Evolutionary conservation across 2,888 invertebrate genomes (phyloP).

Genomic region (Amblyjoppa fuscipennis): DNA sequence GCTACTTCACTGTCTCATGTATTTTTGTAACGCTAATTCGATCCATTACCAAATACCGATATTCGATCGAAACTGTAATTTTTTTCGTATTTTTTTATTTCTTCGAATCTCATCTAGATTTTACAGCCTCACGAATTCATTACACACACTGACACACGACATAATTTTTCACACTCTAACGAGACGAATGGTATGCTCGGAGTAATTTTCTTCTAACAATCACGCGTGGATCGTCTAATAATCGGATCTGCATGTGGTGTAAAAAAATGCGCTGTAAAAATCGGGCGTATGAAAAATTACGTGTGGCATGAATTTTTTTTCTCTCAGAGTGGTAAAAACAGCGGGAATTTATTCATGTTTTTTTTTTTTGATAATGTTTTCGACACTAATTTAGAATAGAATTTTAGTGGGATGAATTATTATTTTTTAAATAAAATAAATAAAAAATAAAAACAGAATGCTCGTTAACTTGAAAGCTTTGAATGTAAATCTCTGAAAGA

Average conservation of each 20-base stretch:
- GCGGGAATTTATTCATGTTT: background rate
- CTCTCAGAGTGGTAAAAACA: background rate
- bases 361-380: background rate
- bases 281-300: background rate
- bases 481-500: constrained; percentile 21
- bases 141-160: background rate
- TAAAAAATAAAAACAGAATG: constrained; percentile 10
- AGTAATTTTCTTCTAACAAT: constrained; percentile 1
- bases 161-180: constrained; percentile 5
- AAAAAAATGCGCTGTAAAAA: background rate
- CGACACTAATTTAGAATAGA: background rate
- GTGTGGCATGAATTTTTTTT: background rate
- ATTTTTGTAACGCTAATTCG: background rate
- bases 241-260: background rate
- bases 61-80: background rate
- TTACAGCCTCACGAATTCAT: constrained; percentile 5
- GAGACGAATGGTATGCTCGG: constrained; percentile 7
- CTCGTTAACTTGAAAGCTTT: constrained; percentile 38
- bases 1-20: background rate
- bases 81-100: background rate
- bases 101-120: constrained; percentile 2
- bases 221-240: background rate
- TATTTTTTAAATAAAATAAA: background rate
- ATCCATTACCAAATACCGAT: constrained; percentile 1
- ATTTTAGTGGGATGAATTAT: constrained; percentile 6